Evolutionary conservation across 2,797 vertebrate genomes (phyloP), one percentile per base, ranked within the genome.

Genomic region (Falco concolor): DNA sequence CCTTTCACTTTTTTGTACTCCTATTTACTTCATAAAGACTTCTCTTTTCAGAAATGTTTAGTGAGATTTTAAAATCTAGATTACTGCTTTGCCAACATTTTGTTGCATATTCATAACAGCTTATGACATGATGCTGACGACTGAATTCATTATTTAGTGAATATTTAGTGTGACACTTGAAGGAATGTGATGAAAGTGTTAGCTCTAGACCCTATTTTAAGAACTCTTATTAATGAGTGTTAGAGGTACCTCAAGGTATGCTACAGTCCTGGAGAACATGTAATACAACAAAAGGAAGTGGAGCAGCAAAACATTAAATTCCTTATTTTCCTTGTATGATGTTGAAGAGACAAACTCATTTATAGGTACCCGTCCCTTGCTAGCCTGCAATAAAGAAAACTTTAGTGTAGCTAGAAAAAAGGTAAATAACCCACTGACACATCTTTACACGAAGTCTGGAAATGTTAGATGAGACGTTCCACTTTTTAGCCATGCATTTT

Each of bases 141-240:
- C 70, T 77, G 83, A 94, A 90, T 94, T 91, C 95, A 95, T 97
- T 96, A 92, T 95, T 97, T 93, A 79, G 87, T 82, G 93, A 92
- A 70, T 94, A 96, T 95, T 94, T 94, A 82, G 45, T 30, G 6
- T 87, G 93, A 89, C 95, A 96, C 76, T 95, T 96, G 59, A 96
- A 96, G 68, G 44, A 95, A 92, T 83, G 80, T 38, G 89, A 85
- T 17, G 6, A 80, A 96, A 96, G 34, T 93, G 56, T 50, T 95
- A 90, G 84, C 89, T 92, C 45, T 59, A 70, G 63, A 72, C 44
- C 74, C 87, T 98, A 91, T 97, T 97, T 98, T 96, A 96, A 96
- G 96, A 87, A 78, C 60, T 89, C 40, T 60, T 86, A 74, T 96
- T 97, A 96, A 75, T 10, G 45, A 96, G 80, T 68, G 61, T 49